These are phyloP conservation scores for Drosophila mercatorum DNA, from an alignment of 2,888 invertebrate genomes.

Conservation along the genomic window DNA sequence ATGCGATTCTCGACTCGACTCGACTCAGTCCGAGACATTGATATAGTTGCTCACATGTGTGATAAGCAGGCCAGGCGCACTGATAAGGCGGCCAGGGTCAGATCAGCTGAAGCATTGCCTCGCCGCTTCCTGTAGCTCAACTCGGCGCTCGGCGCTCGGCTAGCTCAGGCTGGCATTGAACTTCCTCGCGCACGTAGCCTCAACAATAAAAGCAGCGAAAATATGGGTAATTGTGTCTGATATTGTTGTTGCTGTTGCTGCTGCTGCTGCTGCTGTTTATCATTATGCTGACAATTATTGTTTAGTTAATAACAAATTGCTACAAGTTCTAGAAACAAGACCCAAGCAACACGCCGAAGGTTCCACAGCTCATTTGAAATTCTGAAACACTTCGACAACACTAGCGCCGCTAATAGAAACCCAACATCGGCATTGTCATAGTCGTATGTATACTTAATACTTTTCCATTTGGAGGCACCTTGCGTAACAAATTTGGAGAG, in stretches of 20 bases:
- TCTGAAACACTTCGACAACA: constrained; percentile 48
- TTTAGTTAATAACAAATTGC: constrained; percentile 50
- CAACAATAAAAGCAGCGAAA: constrained; percentile 38
- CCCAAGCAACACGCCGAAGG: constrained; percentile 52
- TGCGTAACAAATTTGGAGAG: constrained; percentile 46
- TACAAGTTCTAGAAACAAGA: constrained; percentile 64
- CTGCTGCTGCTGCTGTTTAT: constrained; percentile 40
- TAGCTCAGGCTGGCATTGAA: constrained; percentile 61
- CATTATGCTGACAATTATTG: constrained; percentile 57
- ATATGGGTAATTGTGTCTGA: constrained; percentile 76
- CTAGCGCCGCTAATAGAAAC: constrained; percentile 7
- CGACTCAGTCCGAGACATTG: constrained; percentile 18
- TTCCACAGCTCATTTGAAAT: constrained; percentile 71
- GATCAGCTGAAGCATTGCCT: not conserved
- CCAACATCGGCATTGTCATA: constrained; percentile 45
- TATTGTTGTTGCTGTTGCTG: constrained; percentile 23
- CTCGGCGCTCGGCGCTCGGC: not conserved
- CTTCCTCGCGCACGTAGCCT: constrained; percentile 45
- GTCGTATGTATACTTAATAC: constrained; percentile 51
- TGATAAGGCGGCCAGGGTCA: constrained; percentile 55
- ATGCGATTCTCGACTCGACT: constrained; percentile 31
- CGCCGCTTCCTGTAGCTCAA: constrained; percentile 61
- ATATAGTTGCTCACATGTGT: constrained; percentile 19
- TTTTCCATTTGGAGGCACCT: constrained; percentile 64
- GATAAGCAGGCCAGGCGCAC: constrained; percentile 48